These are phyloP conservation scores for Otolemur garnettii DNA, from an alignment of 2,113 vertebrate genomes.

Conservation along the genomic window DNA sequence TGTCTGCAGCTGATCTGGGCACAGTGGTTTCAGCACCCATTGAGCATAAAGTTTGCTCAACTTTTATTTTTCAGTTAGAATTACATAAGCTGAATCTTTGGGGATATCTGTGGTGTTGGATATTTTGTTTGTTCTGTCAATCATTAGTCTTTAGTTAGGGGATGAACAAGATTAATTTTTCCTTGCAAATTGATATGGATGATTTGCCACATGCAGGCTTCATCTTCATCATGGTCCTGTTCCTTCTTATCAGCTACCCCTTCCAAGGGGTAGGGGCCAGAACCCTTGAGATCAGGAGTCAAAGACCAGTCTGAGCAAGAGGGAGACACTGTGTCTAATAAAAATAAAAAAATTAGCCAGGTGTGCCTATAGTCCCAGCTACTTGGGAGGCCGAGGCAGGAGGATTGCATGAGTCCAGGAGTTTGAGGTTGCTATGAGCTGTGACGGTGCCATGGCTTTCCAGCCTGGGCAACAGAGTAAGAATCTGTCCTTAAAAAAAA, in stretches of 20 bases:
- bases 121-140: neutral
- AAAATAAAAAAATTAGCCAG: too few species aligned
- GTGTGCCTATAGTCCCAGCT: too few species aligned
- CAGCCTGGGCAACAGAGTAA: too few species aligned
- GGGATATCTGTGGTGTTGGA: neutral
- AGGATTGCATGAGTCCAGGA: too few species aligned
- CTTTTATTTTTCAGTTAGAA: neutral
- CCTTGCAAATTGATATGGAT: neutral
- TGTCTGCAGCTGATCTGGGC: neutral
- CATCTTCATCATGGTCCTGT: neutral
- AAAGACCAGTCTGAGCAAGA: too few species aligned
- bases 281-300: too few species aligned
- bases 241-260: neutral
- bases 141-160: neutral
- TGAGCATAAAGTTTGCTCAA: neutral
- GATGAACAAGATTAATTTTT: neutral
- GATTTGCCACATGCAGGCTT: neutral
- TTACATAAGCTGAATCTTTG: neutral
- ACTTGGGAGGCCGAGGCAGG: too few species aligned
- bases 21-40: neutral
- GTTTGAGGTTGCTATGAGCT: too few species aligned
- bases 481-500: too few species aligned
- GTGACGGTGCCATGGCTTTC: too few species aligned
- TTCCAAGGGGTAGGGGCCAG: too few species aligned
- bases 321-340: too few species aligned